These are phyloP conservation scores for Brachionus paranguensis DNA, from an alignment of 1,140 invertebrate genomes.

Conservation along the genomic window DNA sequence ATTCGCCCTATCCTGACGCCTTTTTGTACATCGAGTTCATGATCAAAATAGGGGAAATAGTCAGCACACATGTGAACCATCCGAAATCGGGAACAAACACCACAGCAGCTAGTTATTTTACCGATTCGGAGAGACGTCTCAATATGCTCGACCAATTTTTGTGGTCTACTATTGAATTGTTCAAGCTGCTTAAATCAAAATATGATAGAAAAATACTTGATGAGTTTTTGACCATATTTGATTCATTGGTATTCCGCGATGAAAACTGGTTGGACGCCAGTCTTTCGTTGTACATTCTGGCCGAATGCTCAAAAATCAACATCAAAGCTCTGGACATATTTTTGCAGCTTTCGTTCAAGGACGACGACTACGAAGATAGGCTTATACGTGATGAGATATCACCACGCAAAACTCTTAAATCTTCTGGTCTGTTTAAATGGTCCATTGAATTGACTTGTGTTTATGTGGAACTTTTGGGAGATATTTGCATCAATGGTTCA, in stretches of 20 bases:
- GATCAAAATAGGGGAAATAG: conserved; percentile 51
- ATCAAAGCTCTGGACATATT: conserved; percentile 47
- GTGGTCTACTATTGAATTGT: conserved; percentile 1
- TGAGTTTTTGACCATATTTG: background rate
- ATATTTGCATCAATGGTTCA: background rate
- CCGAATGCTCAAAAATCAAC: conserved; percentile 50
- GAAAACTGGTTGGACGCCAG: conserved; percentile 49
- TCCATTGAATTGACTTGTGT: background rate
- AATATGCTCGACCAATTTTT: background rate
- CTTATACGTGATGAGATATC: conserved; percentile 7
- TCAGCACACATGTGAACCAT: conserved; percentile 43
- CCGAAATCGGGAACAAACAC: conserved; percentile 42
- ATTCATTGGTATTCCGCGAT: background rate
- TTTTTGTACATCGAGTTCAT: conserved; percentile 51
- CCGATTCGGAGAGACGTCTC: background rate
- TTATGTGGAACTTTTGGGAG: background rate
- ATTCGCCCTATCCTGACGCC: conserved; percentile 54
- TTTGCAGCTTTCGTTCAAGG: conserved; percentile 46
- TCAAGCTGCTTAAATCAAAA: conserved; percentile 41
- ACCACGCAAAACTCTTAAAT: background rate
- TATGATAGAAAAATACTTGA: background rate
- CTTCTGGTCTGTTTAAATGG: background rate
- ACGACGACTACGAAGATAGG: background rate
- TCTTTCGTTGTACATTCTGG: conserved; percentile 48
- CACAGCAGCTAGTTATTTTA: background rate